A percentile compares a stretch with the other conserved stretches of the same genome.
Evolutionary conservation across 1,140 invertebrate species (phyloP).

Genomic region (Sarcophaga peregrina): DNA sequence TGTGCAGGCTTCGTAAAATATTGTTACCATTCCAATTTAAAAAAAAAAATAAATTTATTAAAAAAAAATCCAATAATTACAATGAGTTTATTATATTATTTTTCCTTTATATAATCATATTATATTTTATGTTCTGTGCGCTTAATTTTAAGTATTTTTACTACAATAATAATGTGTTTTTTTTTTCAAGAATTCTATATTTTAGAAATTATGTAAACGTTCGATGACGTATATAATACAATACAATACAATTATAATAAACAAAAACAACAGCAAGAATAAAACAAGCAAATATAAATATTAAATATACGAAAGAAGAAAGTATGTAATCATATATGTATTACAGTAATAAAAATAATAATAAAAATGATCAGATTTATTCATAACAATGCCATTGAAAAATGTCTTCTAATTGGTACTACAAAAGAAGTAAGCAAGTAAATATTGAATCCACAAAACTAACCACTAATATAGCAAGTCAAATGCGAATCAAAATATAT

Average conservation of each 20-base stretch:
- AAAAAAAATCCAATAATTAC: neutral
- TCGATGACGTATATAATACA: neutral
- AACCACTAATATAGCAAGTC: too few relatives aligned
- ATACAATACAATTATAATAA: conserved; percentile 34
- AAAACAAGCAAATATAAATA: neutral
- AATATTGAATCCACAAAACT: too few relatives aligned
- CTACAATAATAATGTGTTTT: too few relatives aligned
- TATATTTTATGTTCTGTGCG: neutral
- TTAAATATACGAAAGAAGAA: too few relatives aligned
- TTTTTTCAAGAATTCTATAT: conserved; percentile 31
- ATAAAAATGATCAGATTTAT: too few relatives aligned
- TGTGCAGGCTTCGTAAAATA: conserved; percentile 70
- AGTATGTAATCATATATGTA: too few relatives aligned
- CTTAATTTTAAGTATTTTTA: conserved; percentile 40
- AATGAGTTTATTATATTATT: conserved; percentile 16
- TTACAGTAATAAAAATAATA: too few relatives aligned
- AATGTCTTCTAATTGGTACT: too few relatives aligned
- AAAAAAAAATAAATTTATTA: neutral
- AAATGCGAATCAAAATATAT: too few relatives aligned
- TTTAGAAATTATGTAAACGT: conserved; percentile 16
- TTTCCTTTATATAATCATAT: neutral
- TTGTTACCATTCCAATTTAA: conserved; percentile 27
- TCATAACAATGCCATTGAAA: too few relatives aligned
- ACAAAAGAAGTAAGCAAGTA: too few relatives aligned
- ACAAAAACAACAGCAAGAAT: conserved; percentile 1